Evolutionary conservation across 2,888 invertebrate genomes (phyloP), one percentile per base, ranked within the genome.

Genomic region (Archips xylosteana): DNA sequence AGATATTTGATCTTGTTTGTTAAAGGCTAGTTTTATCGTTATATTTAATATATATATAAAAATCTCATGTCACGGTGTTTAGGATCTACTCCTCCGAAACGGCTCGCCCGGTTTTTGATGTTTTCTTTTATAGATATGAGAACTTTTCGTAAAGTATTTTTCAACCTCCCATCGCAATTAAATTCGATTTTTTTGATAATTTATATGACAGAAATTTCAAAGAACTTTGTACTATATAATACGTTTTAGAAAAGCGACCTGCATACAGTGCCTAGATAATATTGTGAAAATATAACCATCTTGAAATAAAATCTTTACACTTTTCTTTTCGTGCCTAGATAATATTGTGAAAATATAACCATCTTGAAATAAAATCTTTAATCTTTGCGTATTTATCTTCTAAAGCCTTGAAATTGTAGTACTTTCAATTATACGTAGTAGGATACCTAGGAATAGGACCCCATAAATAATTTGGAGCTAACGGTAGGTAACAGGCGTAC

Each of bases 381-480:
- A 51, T n/a, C 49, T 6, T n/a, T 4, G 49, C 15, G n/a, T 51
- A 51, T 51, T 51, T 51, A 51, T 51, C 49, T n/a, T 51, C 49
- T 15, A n/a, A 57, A 63, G 70, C 57, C 70, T 34, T 57, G 57
- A 70, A 70, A 70, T 70, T 70, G 64, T 65, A 59, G 54, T 49
- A 32, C 60, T 71, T 60, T 71, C 71, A 71, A 65, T 65, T 71
- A 60, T 60, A 23, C 23, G 23, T 23, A 23, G 60, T 65, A 49
- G 65, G 59, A 65, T 71, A 65, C 49, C 59, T 64, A 42, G 9
- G 42, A 0, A 42, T 42, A 62, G 71, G 59, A 71, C 32, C 47
- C 59, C 59, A 60, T 65, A 69, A 62, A 62, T 69, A 36, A 65
- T 64, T 70, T 23, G 57, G 34, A 54, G 51, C 62, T 69, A 62